Conservation (phyloP, 1,140 invertebrate species). For the Orchesella cincta region DNA sequence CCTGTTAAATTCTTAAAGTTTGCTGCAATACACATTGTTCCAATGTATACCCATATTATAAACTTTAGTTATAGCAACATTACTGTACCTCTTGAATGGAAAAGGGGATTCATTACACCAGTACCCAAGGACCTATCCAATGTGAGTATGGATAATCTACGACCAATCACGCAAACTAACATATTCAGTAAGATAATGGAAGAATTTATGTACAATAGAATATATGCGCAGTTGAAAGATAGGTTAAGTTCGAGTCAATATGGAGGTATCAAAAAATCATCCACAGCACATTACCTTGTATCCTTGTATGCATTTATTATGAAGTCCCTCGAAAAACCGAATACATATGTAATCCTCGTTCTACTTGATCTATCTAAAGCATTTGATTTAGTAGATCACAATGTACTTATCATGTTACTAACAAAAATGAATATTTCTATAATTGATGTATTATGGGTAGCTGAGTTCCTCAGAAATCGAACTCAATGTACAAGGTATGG, state of each 20-base stretch:
- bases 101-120: not conserved
- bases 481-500: not conserved
- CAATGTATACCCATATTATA: not conserved
- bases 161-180: constrained; percentile 34
- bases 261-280: constrained; percentile 18
- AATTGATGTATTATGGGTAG: constrained; percentile 22
- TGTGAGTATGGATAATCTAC: not conserved
- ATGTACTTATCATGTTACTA: constrained; percentile 23
- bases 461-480: constrained; percentile 11
- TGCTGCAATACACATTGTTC: not conserved
- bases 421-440: not conserved
- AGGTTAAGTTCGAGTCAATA: not conserved
- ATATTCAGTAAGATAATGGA: constrained; percentile 31
- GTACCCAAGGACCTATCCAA: not conserved
- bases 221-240: not conserved
- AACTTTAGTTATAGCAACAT: constrained; percentile 4
- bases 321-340: constrained; percentile 22
- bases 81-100: not conserved
- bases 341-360: constrained; percentile 18
- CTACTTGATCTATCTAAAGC: constrained; percentile 32
- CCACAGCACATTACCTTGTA: constrained; percentile 18
- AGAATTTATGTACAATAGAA: constrained; percentile 24
- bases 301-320: not conserved
- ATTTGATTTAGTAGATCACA: constrained; percentile 32
- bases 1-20: not conserved